phyloP scores from a whole-genome alignment of 2,888 invertebrate genomes.

The Cenopis cana region DNA sequence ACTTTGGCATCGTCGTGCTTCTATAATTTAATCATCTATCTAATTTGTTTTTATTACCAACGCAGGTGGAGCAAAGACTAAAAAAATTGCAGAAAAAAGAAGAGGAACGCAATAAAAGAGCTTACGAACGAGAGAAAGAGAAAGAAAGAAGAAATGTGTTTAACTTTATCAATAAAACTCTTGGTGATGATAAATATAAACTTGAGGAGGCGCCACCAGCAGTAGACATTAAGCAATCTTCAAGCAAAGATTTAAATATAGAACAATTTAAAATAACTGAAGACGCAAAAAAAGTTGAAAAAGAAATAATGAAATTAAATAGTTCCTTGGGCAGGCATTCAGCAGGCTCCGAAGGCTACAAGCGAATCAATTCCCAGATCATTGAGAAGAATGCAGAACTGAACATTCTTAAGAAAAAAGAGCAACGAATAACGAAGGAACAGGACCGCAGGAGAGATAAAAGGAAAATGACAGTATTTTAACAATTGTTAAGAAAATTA shows the following conservation, averaged over 20 bases:
- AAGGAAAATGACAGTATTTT: constrained; percentile 91
- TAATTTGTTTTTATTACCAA: too few species aligned
- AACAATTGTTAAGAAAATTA: constrained; percentile 49
- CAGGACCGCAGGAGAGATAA: constrained; percentile 89
- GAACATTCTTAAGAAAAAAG: constrained; percentile 84
- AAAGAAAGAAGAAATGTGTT: constrained; percentile 88
- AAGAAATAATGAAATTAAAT: constrained; percentile 87
- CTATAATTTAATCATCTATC: too few species aligned
- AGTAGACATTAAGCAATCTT: constrained; percentile 78
- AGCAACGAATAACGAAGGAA: constrained; percentile 87
- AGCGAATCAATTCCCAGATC: constrained; percentile 86
- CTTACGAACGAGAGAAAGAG: constrained; percentile 87
- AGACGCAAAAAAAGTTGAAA: constrained; percentile 88
- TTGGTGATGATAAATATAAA: constrained; percentile 74
- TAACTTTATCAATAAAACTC: constrained; percentile 89
- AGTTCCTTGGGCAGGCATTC: constrained; percentile 87
- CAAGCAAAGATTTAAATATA: constrained; percentile 89
- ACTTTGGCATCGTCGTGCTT: too few species aligned
- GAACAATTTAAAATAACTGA: constrained; percentile 90
- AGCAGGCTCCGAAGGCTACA: constrained; percentile 85
- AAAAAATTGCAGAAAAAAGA: constrained; percentile 87
- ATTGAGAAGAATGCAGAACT: constrained; percentile 86
- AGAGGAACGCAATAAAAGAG: constrained; percentile 86
- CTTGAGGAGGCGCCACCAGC: constrained; percentile 49
- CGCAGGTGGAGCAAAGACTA: constrained; percentile 87